Evolutionary conservation across 2,888 invertebrate genomes (phyloP).

Genomic region (Lochmaea capreae): DNA sequence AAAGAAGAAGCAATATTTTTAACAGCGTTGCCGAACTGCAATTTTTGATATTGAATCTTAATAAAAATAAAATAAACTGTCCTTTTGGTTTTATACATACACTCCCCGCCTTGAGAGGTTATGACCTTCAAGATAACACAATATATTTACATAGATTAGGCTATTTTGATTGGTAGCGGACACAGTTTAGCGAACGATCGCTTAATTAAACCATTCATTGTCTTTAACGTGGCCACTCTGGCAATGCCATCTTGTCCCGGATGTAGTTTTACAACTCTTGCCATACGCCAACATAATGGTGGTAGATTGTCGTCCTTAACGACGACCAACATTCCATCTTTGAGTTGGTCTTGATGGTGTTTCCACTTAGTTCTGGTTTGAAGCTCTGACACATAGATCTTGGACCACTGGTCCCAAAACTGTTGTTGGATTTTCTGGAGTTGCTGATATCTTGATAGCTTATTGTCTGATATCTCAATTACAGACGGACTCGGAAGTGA

Average conservation of each 20-base stretch:
- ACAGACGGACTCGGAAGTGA: slow-evolving; percentile 11
- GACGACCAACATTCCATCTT: not conserved
- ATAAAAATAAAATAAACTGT: too few species aligned
- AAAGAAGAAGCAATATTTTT: too few species aligned
- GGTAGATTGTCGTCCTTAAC: slow-evolving; percentile 4
- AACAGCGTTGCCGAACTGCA: too few species aligned
- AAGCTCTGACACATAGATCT: not conserved
- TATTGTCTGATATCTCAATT: not conserved
- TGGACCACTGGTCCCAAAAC: too few species aligned
- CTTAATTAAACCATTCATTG: not conserved
- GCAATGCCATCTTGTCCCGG: not conserved
- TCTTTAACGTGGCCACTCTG: not conserved
- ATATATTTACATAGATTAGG: too few species aligned
- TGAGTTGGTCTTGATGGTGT: not conserved
- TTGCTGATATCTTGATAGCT: not conserved
- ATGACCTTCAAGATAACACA: too few species aligned
- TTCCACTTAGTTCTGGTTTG: slow-evolving; percentile 3
- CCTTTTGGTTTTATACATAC: too few species aligned
- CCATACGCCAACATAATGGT: slow-evolving; percentile 5
- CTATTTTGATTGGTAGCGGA: too few species aligned
- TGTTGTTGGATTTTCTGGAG: too few species aligned
- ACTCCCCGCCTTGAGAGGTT: too few species aligned
- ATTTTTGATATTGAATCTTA: too few species aligned
- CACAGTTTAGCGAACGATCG: too few species aligned
- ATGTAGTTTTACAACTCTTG: not conserved